Conservation (phyloP, 2,888 invertebrate genomes). For the Panopea generosa region DNA sequence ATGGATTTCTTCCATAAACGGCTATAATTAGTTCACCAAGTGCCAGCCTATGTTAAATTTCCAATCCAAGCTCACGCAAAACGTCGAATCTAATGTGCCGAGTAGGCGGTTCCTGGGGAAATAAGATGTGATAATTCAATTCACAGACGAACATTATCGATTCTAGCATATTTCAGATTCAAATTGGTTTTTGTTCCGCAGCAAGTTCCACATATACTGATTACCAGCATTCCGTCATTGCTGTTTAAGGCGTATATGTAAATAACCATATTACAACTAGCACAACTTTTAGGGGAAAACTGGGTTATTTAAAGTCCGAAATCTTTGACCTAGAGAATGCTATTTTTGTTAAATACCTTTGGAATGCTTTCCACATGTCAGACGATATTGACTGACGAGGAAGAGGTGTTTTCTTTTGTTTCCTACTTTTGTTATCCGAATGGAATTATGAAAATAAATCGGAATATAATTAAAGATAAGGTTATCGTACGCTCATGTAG, state of each 20-base stretch:
- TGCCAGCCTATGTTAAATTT: not conserved
- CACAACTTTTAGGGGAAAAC: no score
- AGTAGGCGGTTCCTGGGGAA: not conserved
- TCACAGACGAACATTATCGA: not conserved
- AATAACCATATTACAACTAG: no score
- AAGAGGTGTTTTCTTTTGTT: not conserved
- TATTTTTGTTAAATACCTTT: no score
- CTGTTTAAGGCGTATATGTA: no score
- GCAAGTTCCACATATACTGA: no score
- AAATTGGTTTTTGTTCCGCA: no score
- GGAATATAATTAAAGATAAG: constrained; percentile 40
- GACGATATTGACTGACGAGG: no score
- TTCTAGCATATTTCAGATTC: not conserved
- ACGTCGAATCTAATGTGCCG: constrained; percentile 12
- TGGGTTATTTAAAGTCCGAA: no score
- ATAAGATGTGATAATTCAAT: not conserved
- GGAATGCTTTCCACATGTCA: no score
- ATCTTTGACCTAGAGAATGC: no score
- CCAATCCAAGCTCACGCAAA: not conserved
- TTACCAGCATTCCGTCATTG: no score
- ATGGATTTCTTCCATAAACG: not conserved
- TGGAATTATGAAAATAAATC: constrained; percentile 52
- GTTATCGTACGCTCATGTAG: constrained; percentile 11
- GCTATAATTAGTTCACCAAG: constrained; percentile 1
- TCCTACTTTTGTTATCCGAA: constrained; percentile 1